Base-by-base conservation (phyloP, 1,140 invertebrate genomes). In the Zeugodacus cucurbitae region DNA sequence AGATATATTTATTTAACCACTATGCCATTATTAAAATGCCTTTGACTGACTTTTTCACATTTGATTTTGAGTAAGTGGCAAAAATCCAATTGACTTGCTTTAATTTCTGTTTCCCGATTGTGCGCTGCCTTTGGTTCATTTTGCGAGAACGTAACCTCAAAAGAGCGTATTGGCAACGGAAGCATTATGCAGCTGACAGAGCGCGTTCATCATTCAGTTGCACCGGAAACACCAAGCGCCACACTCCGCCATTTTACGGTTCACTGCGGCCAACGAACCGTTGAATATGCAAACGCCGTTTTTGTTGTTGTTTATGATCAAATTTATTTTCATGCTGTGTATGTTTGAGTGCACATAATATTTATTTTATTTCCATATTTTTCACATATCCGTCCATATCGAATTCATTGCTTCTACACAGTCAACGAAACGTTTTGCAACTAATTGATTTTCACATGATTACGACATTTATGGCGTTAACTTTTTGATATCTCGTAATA, bases 381-480 rank as follows among this genome's bases (percentile, higher is more conserved):
- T n/a, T 37, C 29, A 7, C 34, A 32, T 37, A 22, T 22, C 5
- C 6, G 17, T 37, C 34, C 20, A n/a, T 7, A 22, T 34, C 34
- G 34, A 32, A 74, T 20, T 20, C 67, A 74, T 22, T 37, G 10
- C 29, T 22, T 37, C 5, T 41, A 41, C 34, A 41, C 34, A 74
- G 8, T 22, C 32, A 32, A 32, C 20, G 6, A n/a, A 74, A 74
- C 8, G 20, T 41, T 74, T 74, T 22, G 29, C 32, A 34, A 41
- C 32, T 74, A 74, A 74, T 74, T 74, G 67, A 74, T 74, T 74
- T 74, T 41, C 67, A 34, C 34, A 74, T 74, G 67, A 74, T 74
- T 74, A 74, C 67, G 67, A 74, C 67, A 74, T 74, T 74, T 74
- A 74, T 74, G 41, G 67, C 67, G 67, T 74, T 74, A 41, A 74